A percentile compares a stretch with the other conserved stretches of the same genome.
Conservation (phyloP, 2,797 vertebrate genomes). For the Cirrhinus molitorella region DNA sequence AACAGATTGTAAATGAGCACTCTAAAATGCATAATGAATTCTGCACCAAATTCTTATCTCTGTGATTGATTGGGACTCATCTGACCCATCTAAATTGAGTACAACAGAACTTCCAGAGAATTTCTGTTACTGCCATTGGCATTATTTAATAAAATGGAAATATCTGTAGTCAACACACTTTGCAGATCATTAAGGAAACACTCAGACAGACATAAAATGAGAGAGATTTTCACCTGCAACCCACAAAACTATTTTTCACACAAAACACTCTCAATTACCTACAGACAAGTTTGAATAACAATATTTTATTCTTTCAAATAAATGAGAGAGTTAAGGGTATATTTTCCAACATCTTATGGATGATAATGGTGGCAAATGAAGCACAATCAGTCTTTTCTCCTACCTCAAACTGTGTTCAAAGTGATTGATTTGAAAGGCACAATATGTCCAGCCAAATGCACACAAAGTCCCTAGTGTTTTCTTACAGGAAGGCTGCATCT, state of each 20-base stretch:
- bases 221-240: neutral
- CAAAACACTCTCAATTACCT: neutral
- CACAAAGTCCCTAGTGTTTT: neutral
- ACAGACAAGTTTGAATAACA: neutral
- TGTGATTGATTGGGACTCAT: slow-evolving; percentile 9
- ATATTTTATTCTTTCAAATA: slow-evolving; percentile 8
- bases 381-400: neutral
- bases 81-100: slow-evolving; percentile 29
- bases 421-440: slow-evolving; percentile 21
- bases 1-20: slow-evolving; percentile 29
- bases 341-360: neutral
- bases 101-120: neutral
- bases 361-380: neutral
- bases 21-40: slow-evolving; percentile 24
- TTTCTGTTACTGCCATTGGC: slow-evolving; percentile 25
- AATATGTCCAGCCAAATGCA: slow-evolving; percentile 6
- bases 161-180: slow-evolving; percentile 12
- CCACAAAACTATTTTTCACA: neutral
- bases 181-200: slow-evolving; percentile 9
- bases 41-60: slow-evolving; percentile 9
- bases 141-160: slow-evolving; percentile 16
- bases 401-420: neutral
- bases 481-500: slow-evolving; percentile 27
- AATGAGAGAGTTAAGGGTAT: neutral
- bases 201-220: neutral